phyloP scores from a whole-genome alignment of 2,113 vertebrate genomes.

The Cyanocitta stelleri region DNA sequence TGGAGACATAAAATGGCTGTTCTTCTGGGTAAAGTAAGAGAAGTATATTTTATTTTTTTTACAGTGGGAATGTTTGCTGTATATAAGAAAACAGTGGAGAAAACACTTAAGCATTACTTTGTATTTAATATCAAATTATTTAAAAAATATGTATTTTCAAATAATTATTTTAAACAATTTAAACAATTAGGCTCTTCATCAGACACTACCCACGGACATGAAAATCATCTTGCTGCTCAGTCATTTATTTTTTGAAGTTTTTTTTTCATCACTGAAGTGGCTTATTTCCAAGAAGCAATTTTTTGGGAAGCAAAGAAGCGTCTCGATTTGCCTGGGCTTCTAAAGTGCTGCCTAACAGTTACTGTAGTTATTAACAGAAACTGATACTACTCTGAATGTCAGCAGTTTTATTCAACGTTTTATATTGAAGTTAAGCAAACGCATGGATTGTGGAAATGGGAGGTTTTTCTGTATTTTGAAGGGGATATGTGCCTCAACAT shows the following conservation, averaged over 20 bases:
- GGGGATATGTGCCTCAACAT: neutral
- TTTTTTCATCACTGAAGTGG: neutral
- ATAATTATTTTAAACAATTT: neutral
- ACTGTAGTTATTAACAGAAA: neutral
- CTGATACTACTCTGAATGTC: neutral
- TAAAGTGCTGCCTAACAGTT: neutral
- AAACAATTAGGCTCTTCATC: neutral
- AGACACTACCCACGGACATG: neutral
- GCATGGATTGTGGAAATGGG: neutral
- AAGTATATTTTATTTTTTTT: neutral
- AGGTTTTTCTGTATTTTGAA: neutral
- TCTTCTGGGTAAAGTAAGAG: slow-evolving; percentile 93
- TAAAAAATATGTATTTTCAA: accelerated
- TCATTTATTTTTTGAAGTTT: neutral
- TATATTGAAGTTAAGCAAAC: neutral
- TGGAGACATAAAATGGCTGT: slow-evolving; percentile 99
- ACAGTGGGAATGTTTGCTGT: neutral
- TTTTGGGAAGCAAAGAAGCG: neutral
- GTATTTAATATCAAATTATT: neutral
- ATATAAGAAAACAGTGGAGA: neutral
- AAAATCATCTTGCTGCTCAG: neutral
- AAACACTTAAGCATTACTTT: neutral
- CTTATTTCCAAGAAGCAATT: neutral
- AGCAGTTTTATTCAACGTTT: neutral
- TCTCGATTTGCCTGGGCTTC: neutral